These are phyloP conservation scores for Tupaia chinensis DNA, from an alignment of 2,113 vertebrate genomes.

Conservation along the genomic window DNA sequence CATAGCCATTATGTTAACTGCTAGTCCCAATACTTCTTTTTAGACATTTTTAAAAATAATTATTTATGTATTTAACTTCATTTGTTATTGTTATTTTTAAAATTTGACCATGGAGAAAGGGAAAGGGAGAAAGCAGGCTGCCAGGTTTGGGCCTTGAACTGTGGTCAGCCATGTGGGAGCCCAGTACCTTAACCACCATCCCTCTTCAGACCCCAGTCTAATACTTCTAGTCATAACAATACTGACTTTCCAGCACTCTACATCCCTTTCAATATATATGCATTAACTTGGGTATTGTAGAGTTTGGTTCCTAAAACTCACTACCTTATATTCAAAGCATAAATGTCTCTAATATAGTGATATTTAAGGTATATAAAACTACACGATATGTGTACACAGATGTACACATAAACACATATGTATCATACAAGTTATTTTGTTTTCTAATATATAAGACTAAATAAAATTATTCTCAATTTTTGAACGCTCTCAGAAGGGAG, in stretches of 20 bases:
- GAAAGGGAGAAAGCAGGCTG: no score
- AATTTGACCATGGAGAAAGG: no score
- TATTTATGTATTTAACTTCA: no score
- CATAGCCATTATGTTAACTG: no score
- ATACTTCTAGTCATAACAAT: background rate
- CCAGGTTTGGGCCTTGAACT: no score
- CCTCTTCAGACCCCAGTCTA: background rate
- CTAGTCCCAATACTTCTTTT: no score
- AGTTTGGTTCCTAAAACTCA: constrained; percentile 12
- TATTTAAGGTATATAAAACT: background rate
- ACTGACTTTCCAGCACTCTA: background rate
- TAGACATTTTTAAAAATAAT: no score
- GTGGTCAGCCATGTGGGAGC: no score
- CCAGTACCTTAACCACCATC: no score
- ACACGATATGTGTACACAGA: accelerated
- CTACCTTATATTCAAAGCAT: constrained; percentile 73
- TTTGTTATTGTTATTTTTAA: no score
- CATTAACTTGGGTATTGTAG: background rate
- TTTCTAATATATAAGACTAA: background rate
- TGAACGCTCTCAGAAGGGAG: background rate
- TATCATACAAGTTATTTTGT: constrained; percentile 49
- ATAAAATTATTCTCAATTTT: constrained; percentile 6
- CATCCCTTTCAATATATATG: background rate
- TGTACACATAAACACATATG: background rate
- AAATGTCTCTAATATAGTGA: constrained; percentile 64